Evolutionary conservation across 2,888 invertebrate species (phyloP).

Genomic region (Cantharis lateralis): DNA sequence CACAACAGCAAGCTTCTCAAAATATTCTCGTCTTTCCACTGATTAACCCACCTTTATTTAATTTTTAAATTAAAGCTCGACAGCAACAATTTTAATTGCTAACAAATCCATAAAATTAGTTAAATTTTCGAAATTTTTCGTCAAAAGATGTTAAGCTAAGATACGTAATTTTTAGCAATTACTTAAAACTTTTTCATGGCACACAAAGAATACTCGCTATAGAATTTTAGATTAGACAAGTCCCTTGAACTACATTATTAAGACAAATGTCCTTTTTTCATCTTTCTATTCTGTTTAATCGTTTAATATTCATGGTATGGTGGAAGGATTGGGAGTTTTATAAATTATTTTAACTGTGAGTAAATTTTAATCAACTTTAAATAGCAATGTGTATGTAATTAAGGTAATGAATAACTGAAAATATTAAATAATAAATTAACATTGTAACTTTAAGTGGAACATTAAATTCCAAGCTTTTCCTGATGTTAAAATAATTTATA

Average conservation of each 20-base stretch:
- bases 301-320: conserved; percentile 18
- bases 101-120: background rate
- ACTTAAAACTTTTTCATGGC: conserved; percentile 5
- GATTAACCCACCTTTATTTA: background rate
- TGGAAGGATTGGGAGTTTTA: conserved; percentile 10
- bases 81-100: background rate
- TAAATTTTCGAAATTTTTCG: background rate
- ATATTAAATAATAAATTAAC: background rate
- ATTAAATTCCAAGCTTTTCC: background rate
- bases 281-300: conserved; percentile 17
- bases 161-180: conserved; percentile 9
- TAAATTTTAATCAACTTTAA: background rate
- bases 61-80: background rate
- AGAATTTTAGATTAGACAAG: conserved; percentile 19
- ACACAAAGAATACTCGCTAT: conserved; percentile 14
- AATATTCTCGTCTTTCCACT: background rate
- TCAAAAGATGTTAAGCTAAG: background rate
- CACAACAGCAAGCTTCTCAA: background rate
- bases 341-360: conserved; percentile 12
- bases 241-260: conserved; percentile 19
- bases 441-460: background rate
- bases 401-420: background rate
- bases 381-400: background rate
- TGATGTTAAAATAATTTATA: background rate
- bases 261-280: conserved; percentile 24